Percentiles rank a stretch among this genome's conserved stretches.
These are phyloP conservation scores for Sminthopsis crassicaudata DNA, from an alignment of 2,113 vertebrate genomes.

Conservation along the genomic window DNA sequence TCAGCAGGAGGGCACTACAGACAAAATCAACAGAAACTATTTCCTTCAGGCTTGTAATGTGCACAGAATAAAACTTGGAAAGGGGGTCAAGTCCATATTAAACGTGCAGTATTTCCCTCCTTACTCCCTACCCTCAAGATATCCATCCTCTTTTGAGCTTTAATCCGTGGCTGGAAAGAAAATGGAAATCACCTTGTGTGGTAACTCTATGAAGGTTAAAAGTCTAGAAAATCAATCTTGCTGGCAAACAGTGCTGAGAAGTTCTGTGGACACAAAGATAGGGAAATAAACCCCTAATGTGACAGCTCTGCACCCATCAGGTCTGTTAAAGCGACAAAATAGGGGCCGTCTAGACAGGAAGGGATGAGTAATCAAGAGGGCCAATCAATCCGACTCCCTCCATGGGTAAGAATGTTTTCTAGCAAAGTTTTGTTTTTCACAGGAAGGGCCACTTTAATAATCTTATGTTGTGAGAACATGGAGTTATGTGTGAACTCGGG, in stretches of 20 bases:
- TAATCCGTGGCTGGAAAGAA: neutral
- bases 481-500: neutral
- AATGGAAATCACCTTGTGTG: neutral
- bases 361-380: constrained; percentile 74
- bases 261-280: constrained; percentile 29
- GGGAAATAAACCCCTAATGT: constrained; percentile 50
- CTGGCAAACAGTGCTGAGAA: constrained; percentile 31
- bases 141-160: neutral
- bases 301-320: constrained; percentile 56
- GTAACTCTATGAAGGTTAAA: neutral
- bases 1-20: constrained; percentile 63
- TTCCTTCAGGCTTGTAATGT: constrained; percentile 53
- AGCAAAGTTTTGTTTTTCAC: constrained; percentile 61
- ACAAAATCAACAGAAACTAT: constrained; percentile 71
- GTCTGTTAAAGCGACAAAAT: constrained; percentile 57
- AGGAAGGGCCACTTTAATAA: constrained; percentile 34
- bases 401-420: constrained; percentile 65
- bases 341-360: constrained; percentile 81
- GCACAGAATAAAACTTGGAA: constrained; percentile 44
- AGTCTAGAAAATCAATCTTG: constrained; percentile 34
- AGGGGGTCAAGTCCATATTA: neutral
- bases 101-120: neutral
- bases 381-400: constrained; percentile 66
- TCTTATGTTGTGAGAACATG: neutral
- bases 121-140: constrained; percentile 6